Base-by-base conservation (phyloP, 2,797 vertebrate species). In the Scolopax bukidnonensis region DNA sequence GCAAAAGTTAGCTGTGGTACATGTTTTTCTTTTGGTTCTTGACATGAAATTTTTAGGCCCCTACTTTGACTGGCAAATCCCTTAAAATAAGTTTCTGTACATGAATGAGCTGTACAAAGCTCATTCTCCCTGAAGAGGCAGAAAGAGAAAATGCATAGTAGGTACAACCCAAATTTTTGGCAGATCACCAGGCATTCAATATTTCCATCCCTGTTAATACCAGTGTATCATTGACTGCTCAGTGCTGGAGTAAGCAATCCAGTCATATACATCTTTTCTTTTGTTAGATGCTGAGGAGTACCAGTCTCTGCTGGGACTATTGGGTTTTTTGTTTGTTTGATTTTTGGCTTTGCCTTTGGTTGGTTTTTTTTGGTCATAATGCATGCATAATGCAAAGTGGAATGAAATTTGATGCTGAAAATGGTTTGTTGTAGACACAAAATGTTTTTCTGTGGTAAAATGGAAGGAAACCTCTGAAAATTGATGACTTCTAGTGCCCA, bases 131-230 rank as follows among this genome's bases (percentile, higher is more conserved):
- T 80, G 56, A 67, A 74, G 87, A 87, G 47, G 9, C 15, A 75
- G 60, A 65, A 70, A 54, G 38, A 57, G 15, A 64, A 94, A 90
- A 89, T 59, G 67, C 40, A 19, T 45, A 23, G 60, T 36, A 74
- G 48, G 70, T 85, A 65, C 45, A 48, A 14, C 47, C 59, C 14
- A 10, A 7, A 47, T 74, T 92, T 83, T 92, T 80, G 57, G 50
- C 45, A 80, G 56, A 74, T 93, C 19, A 56, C 28, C 51, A 86
- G 69, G 32, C 45, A 68, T 87, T 91, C 0, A 0, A 9, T 87
- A 81, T 90, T 96, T 92, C 53, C 77, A 48, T 85, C 76, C 13
- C 45, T 77, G 30, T 73, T 92, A 75, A 30, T 95, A 92, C 93
- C 63, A 94, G 73, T 64, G 82, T 51, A 61, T 68, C 47, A 24